Base-by-base conservation (phyloP, 2,113 vertebrate species). In the Strix uralensis region DNA sequence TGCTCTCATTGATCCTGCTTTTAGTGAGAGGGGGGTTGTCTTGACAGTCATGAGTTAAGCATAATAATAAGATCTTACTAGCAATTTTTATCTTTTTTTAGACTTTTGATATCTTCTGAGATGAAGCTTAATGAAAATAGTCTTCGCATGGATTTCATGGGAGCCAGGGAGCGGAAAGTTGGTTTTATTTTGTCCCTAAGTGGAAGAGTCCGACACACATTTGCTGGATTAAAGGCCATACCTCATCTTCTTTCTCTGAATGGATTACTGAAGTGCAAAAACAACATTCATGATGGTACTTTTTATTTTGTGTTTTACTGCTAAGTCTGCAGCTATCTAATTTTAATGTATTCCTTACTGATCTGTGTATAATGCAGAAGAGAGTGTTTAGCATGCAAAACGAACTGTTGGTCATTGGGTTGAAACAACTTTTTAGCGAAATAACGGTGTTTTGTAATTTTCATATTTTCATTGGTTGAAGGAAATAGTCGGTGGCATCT, bases 201-300 rank as follows among this genome's bases (percentile, higher is more conserved):
- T 30, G 98, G 98, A 63, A 96, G 96, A 72, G 51, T 98, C 52
- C 97, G 93, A 55, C 98, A 99, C 90, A 98, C 98, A 5, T 81
- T 98, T 80, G 80, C 90, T 44, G 78, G 26, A 62, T 93, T 98
- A 57, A 27, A 86, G 32, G 21, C 89, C 54, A 34, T 99, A 59
- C 98, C 98, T 65, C 81, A 40, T 29, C 86, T 95, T 46, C 83
- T 98, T 80, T 96, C 95, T 44, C 47, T 99, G 89, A 94, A 96
- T 17, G 98, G 98, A 7, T 80, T 90, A 6, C 82, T 99, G 55
- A 98, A 96, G 74, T 88, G 71, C 94, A 97, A 97, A 89, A 96
- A 87, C 44, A 89, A 49, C 13, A 57, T 97, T 61, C 95, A 94
- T 5, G 94, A 98, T 95, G 99, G 99, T 99, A 94, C 14, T 25